Evolutionary conservation across 2,797 vertebrate species (phyloP).

Genomic region (Bradypus variegatus): DNA sequence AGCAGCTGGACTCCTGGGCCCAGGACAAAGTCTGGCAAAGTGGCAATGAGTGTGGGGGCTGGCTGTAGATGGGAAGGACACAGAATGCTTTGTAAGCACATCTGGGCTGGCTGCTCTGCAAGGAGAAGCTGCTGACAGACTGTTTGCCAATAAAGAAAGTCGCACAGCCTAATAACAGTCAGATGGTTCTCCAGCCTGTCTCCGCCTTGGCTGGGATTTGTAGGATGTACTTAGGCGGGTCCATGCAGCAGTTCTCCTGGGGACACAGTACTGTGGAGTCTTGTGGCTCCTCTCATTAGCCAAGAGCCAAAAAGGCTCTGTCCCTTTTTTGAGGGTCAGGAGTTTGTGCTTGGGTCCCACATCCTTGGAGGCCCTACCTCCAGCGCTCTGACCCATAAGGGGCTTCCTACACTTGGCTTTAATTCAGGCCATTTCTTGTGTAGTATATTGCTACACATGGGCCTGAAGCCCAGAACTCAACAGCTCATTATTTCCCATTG

Average conservation of each 20-base stretch:
- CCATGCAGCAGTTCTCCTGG: background rate
- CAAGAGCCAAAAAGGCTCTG: background rate
- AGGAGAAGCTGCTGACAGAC: conserved; percentile 78
- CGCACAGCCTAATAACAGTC: conserved; percentile 74
- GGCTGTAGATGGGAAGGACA: conserved; percentile 57
- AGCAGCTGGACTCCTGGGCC: background rate
- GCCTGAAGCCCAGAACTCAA: background rate
- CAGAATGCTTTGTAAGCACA: conserved; percentile 75
- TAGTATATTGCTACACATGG: background rate
- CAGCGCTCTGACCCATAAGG: background rate
- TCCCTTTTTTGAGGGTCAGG: background rate
- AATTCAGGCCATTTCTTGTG: background rate
- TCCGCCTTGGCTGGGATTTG: conserved; percentile 66
- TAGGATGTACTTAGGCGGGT: conserved; percentile 40
- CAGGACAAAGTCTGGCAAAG: conserved; percentile 61
- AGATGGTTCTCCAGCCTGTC: conserved; percentile 73
- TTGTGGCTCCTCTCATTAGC: background rate
- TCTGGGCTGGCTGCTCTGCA: conserved; percentile 75
- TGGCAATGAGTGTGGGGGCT: conserved; percentile 14
- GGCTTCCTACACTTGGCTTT: background rate
- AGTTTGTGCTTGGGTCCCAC: background rate
- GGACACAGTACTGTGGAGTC: background rate
- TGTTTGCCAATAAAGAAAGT: conserved; percentile 80
- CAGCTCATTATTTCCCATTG: background rate
- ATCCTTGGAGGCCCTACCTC: background rate